Evolutionary conservation across 2,888 invertebrate genomes (phyloP), one percentile per base, ranked within the genome.

Genomic region (Noctua comes): DNA sequence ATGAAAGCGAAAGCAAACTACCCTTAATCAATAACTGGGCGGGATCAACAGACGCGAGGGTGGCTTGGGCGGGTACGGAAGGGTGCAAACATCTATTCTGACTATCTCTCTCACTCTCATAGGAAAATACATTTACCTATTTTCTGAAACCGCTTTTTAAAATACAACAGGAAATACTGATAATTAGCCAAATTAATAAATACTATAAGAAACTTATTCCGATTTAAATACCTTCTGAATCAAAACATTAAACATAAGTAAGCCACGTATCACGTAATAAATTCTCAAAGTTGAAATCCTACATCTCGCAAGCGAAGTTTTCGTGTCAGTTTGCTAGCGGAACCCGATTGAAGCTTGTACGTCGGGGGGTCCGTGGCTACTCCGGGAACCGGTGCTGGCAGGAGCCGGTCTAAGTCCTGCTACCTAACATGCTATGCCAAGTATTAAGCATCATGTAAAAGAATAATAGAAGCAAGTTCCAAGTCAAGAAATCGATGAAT

Each of bases 311-410:
- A 62, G 48, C 11, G 24, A 73, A 73, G 51, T 83, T 64, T 75
- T 54, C 71, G 18, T 8, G 11, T 7, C 16, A 2, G 2, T 13
- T 72, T 54, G 11, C 5, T 24, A 46, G 4, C 0, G 31, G 1
- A 59, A 18, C 0, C 40, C 0, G 10, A 51, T 69, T 75, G 1
- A 70, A 8, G 1, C 1, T 0, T 0, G 0, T 27, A 0, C 0
- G 0, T 6, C 36, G 64, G 83, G 83, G 40, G 82, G 82, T 82
- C 83, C 83, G 82, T 82, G 68, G 83, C 84, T 82, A 79, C 83
- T 79, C 74, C 83, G 82, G 64, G 1, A 65, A 4, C 74, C 74
- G 79, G 82, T 79, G 1, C 31, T 8, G 83, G 79, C 57, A 65
- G 83, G 84, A 83, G 71, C 82, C 84, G 79, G 68, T 13, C 79